These are phyloP conservation scores for Daphoenositta chrysoptera DNA, from an alignment of 2,113 vertebrate genomes.

Conservation along the genomic window DNA sequence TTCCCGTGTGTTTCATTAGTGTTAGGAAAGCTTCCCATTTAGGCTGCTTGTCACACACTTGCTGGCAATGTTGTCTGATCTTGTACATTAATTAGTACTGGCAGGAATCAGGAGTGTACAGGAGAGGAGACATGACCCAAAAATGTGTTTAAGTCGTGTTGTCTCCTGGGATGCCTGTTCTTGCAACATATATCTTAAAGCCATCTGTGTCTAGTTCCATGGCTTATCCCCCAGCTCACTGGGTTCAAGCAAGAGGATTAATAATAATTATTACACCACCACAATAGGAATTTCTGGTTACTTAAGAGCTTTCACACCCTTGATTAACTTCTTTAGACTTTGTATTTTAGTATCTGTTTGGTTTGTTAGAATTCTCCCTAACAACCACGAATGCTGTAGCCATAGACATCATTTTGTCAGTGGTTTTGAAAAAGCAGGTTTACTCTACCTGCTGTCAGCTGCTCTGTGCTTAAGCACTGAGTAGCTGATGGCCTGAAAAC, in stretches of 20 bases:
- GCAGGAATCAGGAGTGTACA: constrained; percentile 3
- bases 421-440: not conserved
- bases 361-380: not conserved
- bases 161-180: not conserved
- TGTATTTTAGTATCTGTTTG: not conserved
- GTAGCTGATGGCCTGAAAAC: not conserved
- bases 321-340: not conserved
- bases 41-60: constrained; percentile 15
- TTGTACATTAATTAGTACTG: constrained; percentile 40
- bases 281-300: not conserved
- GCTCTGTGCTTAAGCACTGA: not conserved
- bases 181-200: not conserved
- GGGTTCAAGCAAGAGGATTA: not conserved
- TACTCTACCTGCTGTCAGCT: not conserved
- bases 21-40: not conserved
- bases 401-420: not conserved
- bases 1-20: not conserved
- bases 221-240: not conserved
- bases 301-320: not conserved
- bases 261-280: not conserved
- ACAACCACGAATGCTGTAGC: not conserved
- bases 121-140: constrained; percentile 24
- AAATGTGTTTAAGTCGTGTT: not conserved
- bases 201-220: not conserved
- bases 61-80: not conserved